phyloP scores from a whole-genome alignment of 2,797 vertebrate genomes.

The Salmo trutta region DNA sequence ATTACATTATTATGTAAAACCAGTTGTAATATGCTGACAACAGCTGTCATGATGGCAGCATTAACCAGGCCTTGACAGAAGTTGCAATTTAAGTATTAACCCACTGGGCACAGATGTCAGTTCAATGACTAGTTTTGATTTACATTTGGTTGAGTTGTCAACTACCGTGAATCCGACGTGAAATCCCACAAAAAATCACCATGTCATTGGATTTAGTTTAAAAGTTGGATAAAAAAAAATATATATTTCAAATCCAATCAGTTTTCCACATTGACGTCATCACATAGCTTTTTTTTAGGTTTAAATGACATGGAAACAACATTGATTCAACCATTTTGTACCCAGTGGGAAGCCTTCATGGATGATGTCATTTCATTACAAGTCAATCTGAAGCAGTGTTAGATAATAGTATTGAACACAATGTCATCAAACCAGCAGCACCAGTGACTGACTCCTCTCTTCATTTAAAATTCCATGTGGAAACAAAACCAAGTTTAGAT shows the following conservation, averaged over 20 bases:
- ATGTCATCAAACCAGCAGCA: conserved; percentile 51
- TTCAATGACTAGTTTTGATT: neutral
- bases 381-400: neutral
- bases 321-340: no score
- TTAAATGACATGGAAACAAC: no score
- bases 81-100: neutral
- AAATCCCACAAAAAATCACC: no score
- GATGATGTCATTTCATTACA: conserved; percentile 41
- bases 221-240: no score
- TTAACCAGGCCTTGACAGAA: neutral
- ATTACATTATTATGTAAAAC: no score
- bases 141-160: no score
- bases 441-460: conserved; percentile 23
- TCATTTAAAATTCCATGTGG: conserved; percentile 66
- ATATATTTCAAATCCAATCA: no score
- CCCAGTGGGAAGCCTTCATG: neutral
- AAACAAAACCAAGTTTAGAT: conserved; percentile 63
- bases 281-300: no score
- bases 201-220: neutral
- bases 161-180: no score
- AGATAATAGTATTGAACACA: conserved; percentile 30
- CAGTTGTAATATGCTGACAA: no score
- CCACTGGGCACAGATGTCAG: no score
- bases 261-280: no score
- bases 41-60: neutral